These are phyloP conservation scores for Gryllus longicercus DNA, from an alignment of 2,888 invertebrate species.

Conservation along the genomic window DNA sequence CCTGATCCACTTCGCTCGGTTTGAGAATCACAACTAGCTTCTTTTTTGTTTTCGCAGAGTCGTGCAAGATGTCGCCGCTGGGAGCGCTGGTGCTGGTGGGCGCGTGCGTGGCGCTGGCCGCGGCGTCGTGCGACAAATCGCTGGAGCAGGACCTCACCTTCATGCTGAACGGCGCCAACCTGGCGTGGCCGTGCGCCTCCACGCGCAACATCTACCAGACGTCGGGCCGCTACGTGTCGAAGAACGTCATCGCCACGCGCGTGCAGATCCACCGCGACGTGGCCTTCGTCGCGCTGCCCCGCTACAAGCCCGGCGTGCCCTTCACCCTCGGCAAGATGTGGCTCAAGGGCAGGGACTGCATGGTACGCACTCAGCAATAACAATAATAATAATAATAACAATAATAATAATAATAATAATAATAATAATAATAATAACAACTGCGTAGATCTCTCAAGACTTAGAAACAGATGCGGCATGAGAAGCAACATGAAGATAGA, in stretches of 20 bases:
- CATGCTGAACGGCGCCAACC: constrained; percentile 47
- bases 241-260: constrained; percentile 60
- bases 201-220: constrained; percentile 58
- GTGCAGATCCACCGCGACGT: constrained; percentile 58
- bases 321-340: constrained; percentile 55
- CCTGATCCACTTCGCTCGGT: too few relatives aligned
- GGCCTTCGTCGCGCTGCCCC: constrained; percentile 58
- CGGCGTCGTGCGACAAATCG: constrained; percentile 41
- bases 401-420: too few relatives aligned
- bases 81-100: constrained; percentile 27
- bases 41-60: not conserved
- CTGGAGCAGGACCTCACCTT: constrained; percentile 42
- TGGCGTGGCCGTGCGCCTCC: constrained; percentile 57
- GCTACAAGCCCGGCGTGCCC: constrained; percentile 34
- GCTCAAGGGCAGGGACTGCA: constrained; percentile 51
- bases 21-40: too few relatives aligned
- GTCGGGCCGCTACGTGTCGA: constrained; percentile 56
- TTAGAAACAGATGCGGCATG: too few relatives aligned
- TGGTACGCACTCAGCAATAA: constrained; percentile 31
- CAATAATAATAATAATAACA: too few relatives aligned
- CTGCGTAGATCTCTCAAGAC: too few relatives aligned
- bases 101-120: constrained; percentile 36
- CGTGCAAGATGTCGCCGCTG: not conserved
- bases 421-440: too few relatives aligned
- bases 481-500: too few relatives aligned